phyloP scores from a whole-genome alignment of 2,888 invertebrate species.

The Stenichneumon culpator region DNA sequence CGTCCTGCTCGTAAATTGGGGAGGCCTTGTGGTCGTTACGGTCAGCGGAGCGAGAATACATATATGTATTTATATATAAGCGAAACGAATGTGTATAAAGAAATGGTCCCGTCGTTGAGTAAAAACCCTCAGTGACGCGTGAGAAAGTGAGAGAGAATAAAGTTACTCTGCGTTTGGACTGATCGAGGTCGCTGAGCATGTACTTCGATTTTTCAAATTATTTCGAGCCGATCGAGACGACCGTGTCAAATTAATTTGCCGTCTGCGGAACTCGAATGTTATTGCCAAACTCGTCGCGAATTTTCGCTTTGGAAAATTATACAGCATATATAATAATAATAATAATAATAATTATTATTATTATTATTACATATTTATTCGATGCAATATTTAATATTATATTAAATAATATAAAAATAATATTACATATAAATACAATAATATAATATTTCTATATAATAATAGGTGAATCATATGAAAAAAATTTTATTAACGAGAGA shows the following conservation, averaged over 20 bases:
- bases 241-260: conserved; percentile 23
- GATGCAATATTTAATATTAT: no score
- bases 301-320: background rate
- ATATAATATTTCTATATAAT: no score
- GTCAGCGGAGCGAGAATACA: conserved; percentile 31
- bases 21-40: conserved; percentile 30
- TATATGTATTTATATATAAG: background rate
- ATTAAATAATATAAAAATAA: no score
- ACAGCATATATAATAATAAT: no score
- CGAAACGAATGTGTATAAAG: conserved; percentile 18
- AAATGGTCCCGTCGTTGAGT: conserved; percentile 24
- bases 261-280: background rate
- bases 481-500: background rate
- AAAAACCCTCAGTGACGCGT: conserved; percentile 19
- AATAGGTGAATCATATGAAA: no score
- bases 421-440: no score
- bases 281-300: background rate
- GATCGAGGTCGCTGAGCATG: background rate
- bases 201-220: background rate
- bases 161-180: conserved; percentile 14
- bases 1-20: conserved; percentile 35
- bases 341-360: no score
- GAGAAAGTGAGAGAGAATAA: conserved; percentile 18
- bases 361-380: no score
- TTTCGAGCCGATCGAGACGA: conserved; percentile 10